Evolutionary conservation across 2,888 invertebrate species (phyloP).

Genomic region (Eubasilissa splendida): DNA sequence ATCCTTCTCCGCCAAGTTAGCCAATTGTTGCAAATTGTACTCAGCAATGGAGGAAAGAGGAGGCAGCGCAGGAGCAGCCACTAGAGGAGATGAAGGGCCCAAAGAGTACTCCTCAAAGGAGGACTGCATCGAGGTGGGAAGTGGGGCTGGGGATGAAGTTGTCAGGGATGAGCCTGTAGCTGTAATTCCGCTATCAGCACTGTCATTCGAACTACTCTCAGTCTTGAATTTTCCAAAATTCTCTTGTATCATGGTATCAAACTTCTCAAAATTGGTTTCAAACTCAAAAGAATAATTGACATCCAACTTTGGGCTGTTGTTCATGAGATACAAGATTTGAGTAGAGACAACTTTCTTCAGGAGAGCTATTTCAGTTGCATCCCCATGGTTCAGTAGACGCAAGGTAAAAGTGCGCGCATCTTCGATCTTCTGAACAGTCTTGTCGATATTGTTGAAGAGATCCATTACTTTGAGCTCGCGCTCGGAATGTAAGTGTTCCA

Average conservation of each 20-base stretch:
- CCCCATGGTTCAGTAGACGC: slow-evolving; percentile 86
- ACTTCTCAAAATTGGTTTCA: slow-evolving; percentile 84
- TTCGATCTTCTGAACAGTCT: slow-evolving; percentile 87
- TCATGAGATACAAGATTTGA: slow-evolving; percentile 85
- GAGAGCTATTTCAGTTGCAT: slow-evolving; percentile 87
- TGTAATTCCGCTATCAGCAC: slow-evolving; percentile 69
- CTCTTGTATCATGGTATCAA: slow-evolving; percentile 81
- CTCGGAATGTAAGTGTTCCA: slow-evolving; percentile 85
- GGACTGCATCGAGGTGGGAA: slow-evolving; percentile 80
- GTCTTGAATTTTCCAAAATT: slow-evolving; percentile 83
- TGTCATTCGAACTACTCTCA: slow-evolving; percentile 65
- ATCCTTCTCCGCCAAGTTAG: slow-evolving; percentile 84
- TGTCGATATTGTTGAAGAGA: slow-evolving; percentile 85
- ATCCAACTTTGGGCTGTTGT: slow-evolving; percentile 87
- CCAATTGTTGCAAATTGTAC: slow-evolving; percentile 88
- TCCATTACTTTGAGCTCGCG: slow-evolving; percentile 94
- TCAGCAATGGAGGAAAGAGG: slow-evolving; percentile 82
- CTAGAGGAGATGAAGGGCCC: slow-evolving; percentile 68
- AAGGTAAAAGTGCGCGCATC: slow-evolving; percentile 90
- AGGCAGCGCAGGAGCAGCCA: slow-evolving; percentile 64
- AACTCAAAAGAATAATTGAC: slow-evolving; percentile 87
- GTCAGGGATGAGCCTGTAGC: slow-evolving; percentile 69
- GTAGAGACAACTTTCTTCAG: slow-evolving; percentile 85
- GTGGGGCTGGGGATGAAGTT: slow-evolving; percentile 77
- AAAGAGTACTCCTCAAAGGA: slow-evolving; percentile 83